Base-by-base conservation (phyloP, 2,797 vertebrate species). In the Crenichthys baileyi region DNA sequence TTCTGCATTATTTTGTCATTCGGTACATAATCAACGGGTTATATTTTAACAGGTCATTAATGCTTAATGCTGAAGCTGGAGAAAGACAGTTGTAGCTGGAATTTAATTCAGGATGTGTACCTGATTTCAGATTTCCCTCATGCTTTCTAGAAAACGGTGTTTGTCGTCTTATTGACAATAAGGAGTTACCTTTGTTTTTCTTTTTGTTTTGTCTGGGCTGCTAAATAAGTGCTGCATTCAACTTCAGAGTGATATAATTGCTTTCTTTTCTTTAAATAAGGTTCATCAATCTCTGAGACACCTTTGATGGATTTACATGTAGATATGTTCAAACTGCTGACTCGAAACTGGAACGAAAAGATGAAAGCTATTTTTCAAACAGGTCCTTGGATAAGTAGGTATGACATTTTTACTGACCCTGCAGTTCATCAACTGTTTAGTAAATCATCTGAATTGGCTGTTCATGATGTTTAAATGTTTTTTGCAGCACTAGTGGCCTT, bases 331-430 rank as follows among this genome's bases (percentile, higher is more conserved):
- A 61, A 80, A 67, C 72, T 50, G 60, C 72, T 73, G 39, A 78
- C 70, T 61, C 72, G 9, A 78, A 68, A 79, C 15, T 36, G 20
- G 29, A 58, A 56, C 56, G 36, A 73, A 87, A 65, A 79, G 56
- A 73, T 63, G 7, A 73, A 63, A 77, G 39, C 78, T 51, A 5
- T 74, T 79, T 2, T 65, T 87, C 77, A 75, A 75, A 70, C 55
- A 73, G 0, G 73, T 53, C 61, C 12, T 72, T 70, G 71, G 46
- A n/a, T 71, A 70, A 77, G 72, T 77, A 15, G n/a, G 2, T 6
- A 26, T 77, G 29, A 67, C 41, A 75, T 76, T 68, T 83, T 44
- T 61, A 73, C 20, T 73, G 31, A n/a, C 31, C 16, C 26, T 48
- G 46, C 46, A 75, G 39, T 85, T 85, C 26, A 70, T 24, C 51